phyloP scores from a whole-genome alignment of 2,888 invertebrate species.

The Pyrrhosoma nymphula region DNA sequence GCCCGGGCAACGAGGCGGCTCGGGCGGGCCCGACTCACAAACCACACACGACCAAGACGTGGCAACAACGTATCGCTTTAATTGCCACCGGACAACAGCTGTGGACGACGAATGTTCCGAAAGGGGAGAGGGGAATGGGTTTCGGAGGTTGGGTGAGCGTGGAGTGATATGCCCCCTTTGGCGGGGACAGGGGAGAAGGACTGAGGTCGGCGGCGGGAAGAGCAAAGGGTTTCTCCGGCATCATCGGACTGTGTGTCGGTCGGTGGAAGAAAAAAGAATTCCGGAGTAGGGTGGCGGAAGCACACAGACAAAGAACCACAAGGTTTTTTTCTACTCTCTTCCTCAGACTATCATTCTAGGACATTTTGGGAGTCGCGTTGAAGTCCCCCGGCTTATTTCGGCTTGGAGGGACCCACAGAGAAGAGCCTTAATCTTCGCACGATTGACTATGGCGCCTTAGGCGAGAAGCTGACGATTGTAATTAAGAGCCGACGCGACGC shows the following conservation, averaged over 20 bases:
- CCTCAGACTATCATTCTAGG: too few relatives aligned
- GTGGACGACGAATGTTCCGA: conserved; percentile 53
- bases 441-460: too few relatives aligned
- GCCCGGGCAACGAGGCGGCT: background rate
- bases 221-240: conserved; percentile 33
- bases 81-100: conserved; percentile 67
- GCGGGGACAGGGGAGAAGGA: background rate
- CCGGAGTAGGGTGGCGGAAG: background rate
- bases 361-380: too few relatives aligned
- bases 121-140: background rate
- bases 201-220: conserved; percentile 26
- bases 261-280: background rate
- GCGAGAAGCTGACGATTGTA: too few relatives aligned
- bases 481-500: too few relatives aligned
- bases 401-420: too few relatives aligned
- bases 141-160: background rate
- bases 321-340: background rate
- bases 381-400: too few relatives aligned
- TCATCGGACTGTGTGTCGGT: conserved; percentile 17
- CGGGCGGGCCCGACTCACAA: background rate
- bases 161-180: background rate
- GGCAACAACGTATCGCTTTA: conserved; percentile 62
- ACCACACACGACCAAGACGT: conserved; percentile 28
- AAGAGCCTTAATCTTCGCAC: too few relatives aligned
- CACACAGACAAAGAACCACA: background rate